Percentiles rank a stretch among this genome's conserved stretches.
Conservation (phyloP, 53 echinoderm and acorn worm genomes). For the Patiria pectinifera region DNA sequence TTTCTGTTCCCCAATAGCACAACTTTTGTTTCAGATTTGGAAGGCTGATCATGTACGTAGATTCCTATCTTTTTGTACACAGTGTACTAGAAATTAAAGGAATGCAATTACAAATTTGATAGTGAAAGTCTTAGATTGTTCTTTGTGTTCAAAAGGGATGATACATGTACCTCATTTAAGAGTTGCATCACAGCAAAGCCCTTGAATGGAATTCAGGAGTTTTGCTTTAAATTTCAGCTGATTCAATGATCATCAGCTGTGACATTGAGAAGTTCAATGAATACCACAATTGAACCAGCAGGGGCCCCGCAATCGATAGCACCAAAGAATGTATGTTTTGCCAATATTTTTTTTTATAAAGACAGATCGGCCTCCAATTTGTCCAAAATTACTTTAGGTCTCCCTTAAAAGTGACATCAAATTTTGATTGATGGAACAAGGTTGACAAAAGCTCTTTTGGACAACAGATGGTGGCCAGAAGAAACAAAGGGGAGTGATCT, state of each 20-base stretch:
- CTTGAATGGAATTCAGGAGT: not conserved
- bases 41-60: not conserved
- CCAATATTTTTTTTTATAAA: not conserved
- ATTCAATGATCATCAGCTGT: not conserved
- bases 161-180: no score
- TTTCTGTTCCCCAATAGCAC: not conserved
- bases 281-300: not conserved
- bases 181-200: not conserved
- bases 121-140: not conserved
- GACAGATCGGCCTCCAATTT: not conserved
- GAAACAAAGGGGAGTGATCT: slow-evolving; percentile 1
- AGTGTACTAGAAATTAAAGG: not conserved
- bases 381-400: not conserved
- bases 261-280: not conserved
- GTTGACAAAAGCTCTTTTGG: not conserved
- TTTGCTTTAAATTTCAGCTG: not conserved
- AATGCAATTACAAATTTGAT: not conserved
- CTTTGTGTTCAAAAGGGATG: no score
- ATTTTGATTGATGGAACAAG: slow-evolving; percentile 6
- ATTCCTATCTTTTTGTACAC: no score
- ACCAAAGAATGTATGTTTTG: not conserved
- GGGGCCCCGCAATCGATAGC: not conserved
- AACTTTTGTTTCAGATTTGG: not conserved
- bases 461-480: slow-evolving; percentile 41
- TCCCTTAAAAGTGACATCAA: not conserved